Evolutionary conservation across 1,140 invertebrate species (phyloP).

Genomic region (Pseudomyrmex cubaensis): DNA sequence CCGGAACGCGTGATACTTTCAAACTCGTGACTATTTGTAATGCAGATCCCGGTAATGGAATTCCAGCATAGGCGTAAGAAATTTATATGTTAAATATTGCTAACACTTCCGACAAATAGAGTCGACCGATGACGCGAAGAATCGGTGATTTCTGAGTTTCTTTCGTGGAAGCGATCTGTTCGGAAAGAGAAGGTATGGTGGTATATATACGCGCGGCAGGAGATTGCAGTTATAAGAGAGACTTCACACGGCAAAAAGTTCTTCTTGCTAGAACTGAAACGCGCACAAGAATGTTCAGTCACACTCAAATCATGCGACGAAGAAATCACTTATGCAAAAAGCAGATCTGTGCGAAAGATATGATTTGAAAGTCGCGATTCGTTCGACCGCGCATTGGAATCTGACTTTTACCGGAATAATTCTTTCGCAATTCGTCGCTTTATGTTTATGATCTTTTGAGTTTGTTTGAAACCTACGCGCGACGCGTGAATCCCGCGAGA

Average conservation of each 20-base stretch:
- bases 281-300: not conserved
- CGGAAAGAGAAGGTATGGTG: not conserved
- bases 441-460: constrained; percentile 2
- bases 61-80: not conserved
- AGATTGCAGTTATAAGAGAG: constrained; percentile 21
- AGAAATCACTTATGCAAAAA: constrained; percentile 2
- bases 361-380: constrained; percentile 4
- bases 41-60: not conserved
- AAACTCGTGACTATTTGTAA: not conserved
- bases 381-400: not conserved
- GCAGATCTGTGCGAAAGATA: not conserved
- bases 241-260: not conserved
- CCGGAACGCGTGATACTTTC: not conserved
- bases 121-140: constrained; percentile 10
- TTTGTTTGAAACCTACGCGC: not conserved
- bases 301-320: not conserved
- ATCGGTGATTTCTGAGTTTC: constrained; percentile 18
- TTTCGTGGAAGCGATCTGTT: constrained; percentile 16
- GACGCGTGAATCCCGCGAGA: too few species aligned
- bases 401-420: constrained; percentile 2
- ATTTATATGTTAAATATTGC: constrained; percentile 22
- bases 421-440: constrained; percentile 5
- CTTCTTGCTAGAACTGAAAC: not conserved
- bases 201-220: not conserved
- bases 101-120: constrained; percentile 33